Conservation (phyloP, 23 tunicate species). For the Styela clava region DNA sequence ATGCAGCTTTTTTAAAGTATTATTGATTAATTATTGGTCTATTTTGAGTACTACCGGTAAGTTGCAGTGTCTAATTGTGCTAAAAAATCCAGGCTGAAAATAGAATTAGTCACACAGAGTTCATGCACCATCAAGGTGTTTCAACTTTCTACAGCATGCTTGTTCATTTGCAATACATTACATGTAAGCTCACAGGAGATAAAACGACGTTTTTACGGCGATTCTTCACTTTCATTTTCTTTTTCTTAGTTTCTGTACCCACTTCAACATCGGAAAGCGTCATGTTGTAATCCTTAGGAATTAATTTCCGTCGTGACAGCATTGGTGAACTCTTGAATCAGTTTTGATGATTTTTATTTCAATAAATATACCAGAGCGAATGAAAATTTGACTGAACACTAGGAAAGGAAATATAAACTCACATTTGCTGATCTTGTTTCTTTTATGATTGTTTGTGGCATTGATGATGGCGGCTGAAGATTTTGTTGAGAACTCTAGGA, state of each 20-base stretch:
- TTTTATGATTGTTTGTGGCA: not conserved
- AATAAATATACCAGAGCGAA: no score
- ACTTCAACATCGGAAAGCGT: conserved; percentile 14
- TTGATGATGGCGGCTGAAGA: not conserved
- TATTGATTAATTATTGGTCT: no score
- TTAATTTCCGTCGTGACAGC: conserved; percentile 11
- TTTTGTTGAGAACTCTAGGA: not conserved
- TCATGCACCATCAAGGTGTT: no score
- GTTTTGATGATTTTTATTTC: not conserved
- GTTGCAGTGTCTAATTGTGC: no score
- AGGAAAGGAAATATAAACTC: not conserved
- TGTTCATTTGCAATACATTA: no score
- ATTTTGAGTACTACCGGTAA: no score
- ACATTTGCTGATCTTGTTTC: conserved; percentile 28
- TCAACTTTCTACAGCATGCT: no score
- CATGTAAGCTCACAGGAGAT: not conserved
- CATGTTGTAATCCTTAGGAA: not conserved
- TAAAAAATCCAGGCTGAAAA: no score
- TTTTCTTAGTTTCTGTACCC: not conserved
- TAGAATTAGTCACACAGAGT: no score
- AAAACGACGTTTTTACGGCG: no score
- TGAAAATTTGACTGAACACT: no score
- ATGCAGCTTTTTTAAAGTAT: no score
- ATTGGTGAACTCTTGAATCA: conserved; percentile 26
- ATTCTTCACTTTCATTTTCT: conserved; percentile 3